These are phyloP conservation scores for Oscheius sp. DNA, from an alignment of 1,140 invertebrate genomes.

Conservation along the genomic window DNA sequence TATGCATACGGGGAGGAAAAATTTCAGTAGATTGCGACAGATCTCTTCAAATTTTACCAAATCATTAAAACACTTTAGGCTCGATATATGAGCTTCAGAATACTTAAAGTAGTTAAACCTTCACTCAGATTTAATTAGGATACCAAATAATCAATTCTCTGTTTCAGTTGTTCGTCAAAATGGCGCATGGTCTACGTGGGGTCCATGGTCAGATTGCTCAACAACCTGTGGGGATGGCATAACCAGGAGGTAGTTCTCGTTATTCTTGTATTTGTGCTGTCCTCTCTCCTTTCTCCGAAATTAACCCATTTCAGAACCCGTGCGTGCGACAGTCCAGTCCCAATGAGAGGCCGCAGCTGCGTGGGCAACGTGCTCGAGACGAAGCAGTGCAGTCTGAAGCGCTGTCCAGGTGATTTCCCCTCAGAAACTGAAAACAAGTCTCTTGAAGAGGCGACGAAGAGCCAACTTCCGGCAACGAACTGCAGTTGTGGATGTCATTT, in stretches of 20 bases:
- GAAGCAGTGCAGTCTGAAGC: conserved; percentile 5
- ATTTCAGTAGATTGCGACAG: too few relatives aligned
- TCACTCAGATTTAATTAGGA: too few relatives aligned
- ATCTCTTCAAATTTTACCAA: too few relatives aligned
- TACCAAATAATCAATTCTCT: too few relatives aligned
- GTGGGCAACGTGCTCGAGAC: conserved; percentile 17
- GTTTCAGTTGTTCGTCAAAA: conserved; percentile 21
- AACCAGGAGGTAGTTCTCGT: not conserved
- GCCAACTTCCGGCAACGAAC: conserved; percentile 17
- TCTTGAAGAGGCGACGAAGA: not conserved
- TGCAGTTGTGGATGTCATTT: conserved; percentile 29
- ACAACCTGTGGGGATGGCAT: conserved; percentile 24
- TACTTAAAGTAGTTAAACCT: too few relatives aligned
- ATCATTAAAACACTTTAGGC: too few relatives aligned
- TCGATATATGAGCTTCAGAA: too few relatives aligned
- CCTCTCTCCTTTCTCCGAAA: not conserved
- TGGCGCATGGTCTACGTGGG: conserved; percentile 29
- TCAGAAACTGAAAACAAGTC: not conserved
- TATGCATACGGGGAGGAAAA: conserved; percentile 1
- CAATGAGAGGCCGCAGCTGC: conserved; percentile 20
- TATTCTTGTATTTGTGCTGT: too few relatives aligned
- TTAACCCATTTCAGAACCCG: conserved; percentile 2
- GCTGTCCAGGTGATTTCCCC: conserved; percentile 4
- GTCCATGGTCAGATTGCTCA: conserved; percentile 23
- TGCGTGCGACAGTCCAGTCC: conserved; percentile 20